phyloP scores from a whole-genome alignment of 64 coral and sea anemone genomes.

The Dendrophyllia cribrosa region DNA sequence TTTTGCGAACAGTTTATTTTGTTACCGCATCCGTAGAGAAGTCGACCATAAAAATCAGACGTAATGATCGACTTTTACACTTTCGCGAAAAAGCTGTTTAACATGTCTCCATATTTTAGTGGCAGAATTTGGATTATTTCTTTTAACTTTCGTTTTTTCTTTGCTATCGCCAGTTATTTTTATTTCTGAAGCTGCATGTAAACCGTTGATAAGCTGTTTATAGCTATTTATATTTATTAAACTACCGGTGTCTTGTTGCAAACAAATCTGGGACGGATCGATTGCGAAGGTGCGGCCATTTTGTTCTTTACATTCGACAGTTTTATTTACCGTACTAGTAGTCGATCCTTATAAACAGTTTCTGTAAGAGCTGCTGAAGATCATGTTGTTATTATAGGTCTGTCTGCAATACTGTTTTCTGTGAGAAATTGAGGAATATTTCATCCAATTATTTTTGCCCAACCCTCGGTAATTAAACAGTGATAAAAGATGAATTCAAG shows the following conservation, averaged over 20 bases:
- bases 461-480: not conserved
- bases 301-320: not conserved
- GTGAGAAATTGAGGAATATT: not conserved
- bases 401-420: not conserved
- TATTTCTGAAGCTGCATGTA: not conserved
- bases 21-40: not conserved
- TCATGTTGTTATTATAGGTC: no score
- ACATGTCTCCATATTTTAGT: not conserved
- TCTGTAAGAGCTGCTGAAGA: no score
- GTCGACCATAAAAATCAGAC: not conserved
- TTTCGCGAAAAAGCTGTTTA: not conserved
- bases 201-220: conserved; percentile 12
- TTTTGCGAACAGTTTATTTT: not conserved
- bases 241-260: not conserved
- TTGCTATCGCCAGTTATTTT: not conserved
- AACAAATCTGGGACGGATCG: not conserved
- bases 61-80: not conserved
- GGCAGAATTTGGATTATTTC: not conserved
- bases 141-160: not conserved
- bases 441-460: not conserved
- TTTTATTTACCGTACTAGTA: no score
- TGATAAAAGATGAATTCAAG: not conserved
- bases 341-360: no score
- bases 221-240: not conserved
- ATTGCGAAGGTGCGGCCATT: conserved; percentile 3